phyloP scores from a whole-genome alignment of 2,888 invertebrate genomes.

The Sarcophaga carnaria region DNA sequence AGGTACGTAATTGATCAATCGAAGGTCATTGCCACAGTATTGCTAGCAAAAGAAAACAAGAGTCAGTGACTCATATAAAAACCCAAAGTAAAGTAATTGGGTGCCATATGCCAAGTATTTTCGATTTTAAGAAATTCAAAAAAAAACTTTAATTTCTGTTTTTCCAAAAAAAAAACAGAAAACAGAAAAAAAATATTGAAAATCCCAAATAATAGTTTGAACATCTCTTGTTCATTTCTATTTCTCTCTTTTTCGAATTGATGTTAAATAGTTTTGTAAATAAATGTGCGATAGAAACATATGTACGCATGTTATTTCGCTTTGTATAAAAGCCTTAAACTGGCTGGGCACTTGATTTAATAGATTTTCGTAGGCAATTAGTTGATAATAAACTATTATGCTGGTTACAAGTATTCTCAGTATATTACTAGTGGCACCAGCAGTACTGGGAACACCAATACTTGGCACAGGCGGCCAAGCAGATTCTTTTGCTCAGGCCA shows the following conservation, averaged over 20 bases:
- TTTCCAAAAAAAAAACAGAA: not conserved
- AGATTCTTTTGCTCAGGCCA: conserved; percentile 46
- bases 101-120: not conserved
- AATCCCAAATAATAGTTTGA: conserved; percentile 10
- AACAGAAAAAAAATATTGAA: not conserved
- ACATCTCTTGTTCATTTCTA: not conserved
- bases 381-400: conserved; percentile 46
- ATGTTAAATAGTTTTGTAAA: conserved; percentile 52
- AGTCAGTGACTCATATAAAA: not conserved
- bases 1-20: conserved; percentile 19
- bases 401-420: conserved; percentile 37
- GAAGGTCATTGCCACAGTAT: conserved; percentile 32
- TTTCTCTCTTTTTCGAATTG: not conserved
- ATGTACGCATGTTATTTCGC: not conserved
- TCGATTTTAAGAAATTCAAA: not conserved
- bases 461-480: conserved; percentile 41
- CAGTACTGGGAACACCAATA: conserved; percentile 2
- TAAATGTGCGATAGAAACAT: not conserved
- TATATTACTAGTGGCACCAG: conserved; percentile 20
- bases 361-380: conserved; percentile 26
- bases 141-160: not conserved
- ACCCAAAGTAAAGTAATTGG: not conserved
- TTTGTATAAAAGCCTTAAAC: conserved; percentile 30
- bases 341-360: conserved; percentile 24
- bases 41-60: not conserved